A percentile compares a stretch with the other conserved stretches of the same genome.
phyloP scores from a whole-genome alignment of 2,113 vertebrate genomes.

The Dunckerocampus dactyliophorus region DNA sequence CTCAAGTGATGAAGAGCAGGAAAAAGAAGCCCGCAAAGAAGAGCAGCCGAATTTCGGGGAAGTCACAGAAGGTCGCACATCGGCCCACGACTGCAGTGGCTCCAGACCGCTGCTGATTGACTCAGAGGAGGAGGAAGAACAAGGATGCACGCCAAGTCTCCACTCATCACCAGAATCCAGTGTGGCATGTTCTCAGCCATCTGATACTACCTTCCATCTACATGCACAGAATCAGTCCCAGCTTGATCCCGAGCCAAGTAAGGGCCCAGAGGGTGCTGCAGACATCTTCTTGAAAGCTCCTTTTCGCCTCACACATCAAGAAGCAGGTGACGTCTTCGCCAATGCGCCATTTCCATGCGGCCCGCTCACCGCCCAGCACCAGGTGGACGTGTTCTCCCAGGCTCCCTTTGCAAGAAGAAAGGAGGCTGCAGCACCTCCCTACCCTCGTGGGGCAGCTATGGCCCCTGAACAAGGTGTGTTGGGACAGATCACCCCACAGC shows the following conservation, averaged over 20 bases:
- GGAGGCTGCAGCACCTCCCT: conserved; percentile 55
- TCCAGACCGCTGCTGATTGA: conserved; percentile 90
- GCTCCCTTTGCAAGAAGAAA: conserved; percentile 91
- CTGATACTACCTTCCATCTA: conserved; percentile 23
- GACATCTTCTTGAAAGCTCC: conserved; percentile 89
- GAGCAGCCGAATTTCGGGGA: conserved; percentile 24
- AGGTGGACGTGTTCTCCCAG: conserved; percentile 85
- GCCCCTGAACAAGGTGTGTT: conserved; percentile 68
- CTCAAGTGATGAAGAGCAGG: conserved; percentile 88
- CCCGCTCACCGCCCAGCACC: conserved; percentile 46
- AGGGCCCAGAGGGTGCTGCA: not conserved
- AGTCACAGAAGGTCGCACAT: conserved; percentile 71
- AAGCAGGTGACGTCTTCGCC: conserved; percentile 82
- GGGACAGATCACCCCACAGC: conserved; percentile 63
- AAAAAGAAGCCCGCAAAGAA: conserved; percentile 58
- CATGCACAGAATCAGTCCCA: conserved; percentile 40
- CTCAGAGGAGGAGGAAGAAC: conserved; percentile 87
- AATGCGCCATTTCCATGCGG: conserved; percentile 86
- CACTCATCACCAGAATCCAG: conserved; percentile 5
- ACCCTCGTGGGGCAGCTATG: conserved; percentile 11
- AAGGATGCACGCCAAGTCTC: conserved; percentile 17
- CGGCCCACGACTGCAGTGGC: conserved; percentile 82
- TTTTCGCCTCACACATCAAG: conserved; percentile 71
- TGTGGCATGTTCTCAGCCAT: conserved; percentile 18
- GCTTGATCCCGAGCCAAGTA: conserved; percentile 39